These are phyloP conservation scores for Micromussa lordhowensis DNA, from an alignment of 92 coral and sea anemone species.

Conservation along the genomic window DNA sequence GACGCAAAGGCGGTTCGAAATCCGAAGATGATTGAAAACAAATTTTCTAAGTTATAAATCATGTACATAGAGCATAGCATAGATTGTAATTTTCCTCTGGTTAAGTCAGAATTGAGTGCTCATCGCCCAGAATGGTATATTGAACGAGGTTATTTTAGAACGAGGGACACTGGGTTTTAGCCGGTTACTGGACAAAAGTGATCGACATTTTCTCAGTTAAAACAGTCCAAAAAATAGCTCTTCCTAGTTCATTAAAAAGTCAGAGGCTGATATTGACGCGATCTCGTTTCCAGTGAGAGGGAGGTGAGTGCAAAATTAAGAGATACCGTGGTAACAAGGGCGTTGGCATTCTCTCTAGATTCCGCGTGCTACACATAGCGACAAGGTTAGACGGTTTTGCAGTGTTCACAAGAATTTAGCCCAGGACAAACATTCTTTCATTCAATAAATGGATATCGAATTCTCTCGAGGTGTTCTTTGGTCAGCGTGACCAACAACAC, in stretches of 20 bases:
- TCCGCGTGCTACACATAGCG: neutral
- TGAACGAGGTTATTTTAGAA: slow-evolving; percentile 6
- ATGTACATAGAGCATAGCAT: neutral
- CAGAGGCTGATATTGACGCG: no score
- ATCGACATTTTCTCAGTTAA: neutral
- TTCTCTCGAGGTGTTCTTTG: neutral
- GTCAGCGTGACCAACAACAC: neutral
- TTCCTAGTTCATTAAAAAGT: neutral
- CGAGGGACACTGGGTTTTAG: neutral
- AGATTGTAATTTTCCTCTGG: neutral
- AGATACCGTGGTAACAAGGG: neutral
- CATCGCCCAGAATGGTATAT: neutral
- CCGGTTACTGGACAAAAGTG: neutral
- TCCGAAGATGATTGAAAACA: neutral
- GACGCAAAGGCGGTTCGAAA: neutral
- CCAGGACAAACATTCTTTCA: neutral
- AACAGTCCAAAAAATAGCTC: neutral
- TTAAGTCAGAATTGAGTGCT: no score
- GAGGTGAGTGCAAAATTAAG: neutral
- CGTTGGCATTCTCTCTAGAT: neutral
- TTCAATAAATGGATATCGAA: neutral
- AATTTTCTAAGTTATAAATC: neutral
- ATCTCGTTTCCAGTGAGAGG: neutral
- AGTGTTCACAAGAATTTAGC: neutral
- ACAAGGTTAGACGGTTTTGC: neutral